These are phyloP conservation scores for Strigamia crassipes DNA, from an alignment of 2,888 invertebrate genomes.

Conservation along the genomic window DNA sequence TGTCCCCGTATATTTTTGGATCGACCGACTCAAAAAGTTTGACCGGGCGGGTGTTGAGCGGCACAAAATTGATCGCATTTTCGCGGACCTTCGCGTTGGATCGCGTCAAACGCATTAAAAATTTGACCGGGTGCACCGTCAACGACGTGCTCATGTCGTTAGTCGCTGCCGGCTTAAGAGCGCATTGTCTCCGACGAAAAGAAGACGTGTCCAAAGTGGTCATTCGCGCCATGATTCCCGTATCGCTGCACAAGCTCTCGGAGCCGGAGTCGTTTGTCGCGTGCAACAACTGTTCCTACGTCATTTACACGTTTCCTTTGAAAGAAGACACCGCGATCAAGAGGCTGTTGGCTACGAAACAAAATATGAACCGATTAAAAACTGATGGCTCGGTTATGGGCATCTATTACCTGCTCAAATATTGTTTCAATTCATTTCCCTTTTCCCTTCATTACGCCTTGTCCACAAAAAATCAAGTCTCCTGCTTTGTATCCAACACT, in stretches of 20 bases:
- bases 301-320: neutral
- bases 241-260: neutral
- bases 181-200: neutral
- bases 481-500: neutral
- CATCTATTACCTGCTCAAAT: neutral
- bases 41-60: neutral
- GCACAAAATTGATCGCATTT: neutral
- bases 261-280: neutral
- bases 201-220: neutral
- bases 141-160: conserved; percentile 36
- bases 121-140: neutral
- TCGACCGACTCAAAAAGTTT: neutral
- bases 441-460: neutral
- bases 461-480: neutral
- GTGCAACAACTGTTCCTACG: neutral
- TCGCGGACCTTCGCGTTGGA: neutral
- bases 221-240: neutral
- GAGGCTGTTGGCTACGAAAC: neutral
- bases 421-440: neutral
- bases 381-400: neutral
- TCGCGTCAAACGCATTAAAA: conserved; percentile 18
- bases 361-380: neutral
- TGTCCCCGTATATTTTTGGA: neutral
- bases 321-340: neutral
- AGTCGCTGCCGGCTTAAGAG: neutral